Base-by-base conservation (phyloP, 1,140 invertebrate genomes). In the Lepeophtheirus salmonis region DNA sequence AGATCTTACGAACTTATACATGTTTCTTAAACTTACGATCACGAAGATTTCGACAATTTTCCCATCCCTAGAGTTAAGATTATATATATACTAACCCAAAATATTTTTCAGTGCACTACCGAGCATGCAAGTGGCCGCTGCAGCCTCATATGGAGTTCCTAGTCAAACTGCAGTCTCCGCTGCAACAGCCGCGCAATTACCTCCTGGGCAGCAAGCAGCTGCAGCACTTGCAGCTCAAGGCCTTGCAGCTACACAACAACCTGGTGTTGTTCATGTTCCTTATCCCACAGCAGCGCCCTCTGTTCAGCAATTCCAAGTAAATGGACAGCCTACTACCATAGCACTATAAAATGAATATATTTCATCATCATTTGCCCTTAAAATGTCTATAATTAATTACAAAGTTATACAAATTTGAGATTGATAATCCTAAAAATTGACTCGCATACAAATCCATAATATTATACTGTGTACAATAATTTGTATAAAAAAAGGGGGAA, bases 261-360 rank as follows among this genome's bases (percentile, higher is more conserved):
- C 22, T n/a, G 55, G 55, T 25, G 55, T 57, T 24, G 21, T 57
- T 12, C 17, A 13, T 50, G 25, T 20, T 12, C 54, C 18, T 16
- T 57, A 26, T 61, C 60, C 51, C n/a, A 22, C 17, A n/a, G 52
- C 52, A 22, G 52, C 52, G 16, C n/a, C 23, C 55, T 6, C 12
- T n/a, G 26, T 57, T 23, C 55, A 57, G 55, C 55, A 57, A 41
- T 57, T 57, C 21, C 55, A 57, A 30, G 25, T 57, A 16, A 57
- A 57, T 23, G 55, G 55, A 16, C 55, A 57, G 55, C 55, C 55
- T 13, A 57, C 55, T 58, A 63, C 62, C 60, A 63, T 63, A 60
- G 62, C 62, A 53, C 50, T 49, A 60, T 57, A 65, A 48, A 50
- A n/a, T n/a, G n/a, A n/a, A n/a, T n/a, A n/a, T n/a, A n/a, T n/a